Conservation (phyloP, 1,140 invertebrate genomes). For the Vanessa tameamea region DNA sequence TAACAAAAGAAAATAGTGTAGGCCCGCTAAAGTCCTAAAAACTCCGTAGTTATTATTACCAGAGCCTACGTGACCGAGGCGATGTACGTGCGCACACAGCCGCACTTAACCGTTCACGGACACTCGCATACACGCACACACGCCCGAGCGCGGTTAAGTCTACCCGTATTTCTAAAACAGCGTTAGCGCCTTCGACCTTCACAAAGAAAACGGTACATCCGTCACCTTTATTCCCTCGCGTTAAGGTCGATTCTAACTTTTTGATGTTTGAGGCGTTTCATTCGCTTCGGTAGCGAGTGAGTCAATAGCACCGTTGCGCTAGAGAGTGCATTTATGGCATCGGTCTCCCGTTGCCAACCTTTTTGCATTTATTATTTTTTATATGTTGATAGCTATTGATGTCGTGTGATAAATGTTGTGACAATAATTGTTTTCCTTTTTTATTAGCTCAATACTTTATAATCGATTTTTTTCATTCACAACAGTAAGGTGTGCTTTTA, state of each 20-base stretch:
- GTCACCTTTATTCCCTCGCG: conserved; percentile 41
- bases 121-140: conserved; percentile 58
- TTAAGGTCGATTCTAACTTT: conserved; percentile 50
- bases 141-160: conserved; percentile 58
- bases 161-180: conserved; percentile 31
- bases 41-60: conserved; percentile 48
- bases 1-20: conserved; percentile 8
- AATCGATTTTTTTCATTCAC: neutral
- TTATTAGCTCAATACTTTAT: neutral
- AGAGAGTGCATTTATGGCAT: conserved; percentile 77
- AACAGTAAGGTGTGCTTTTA: no score
- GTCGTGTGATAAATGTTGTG: conserved; percentile 4
- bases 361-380: conserved; percentile 66
- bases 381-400: conserved; percentile 12
- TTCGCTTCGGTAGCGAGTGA: conserved; percentile 27
- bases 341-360: conserved; percentile 66
- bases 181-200: conserved; percentile 68
- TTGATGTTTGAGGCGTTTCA: conserved; percentile 43
- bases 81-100: conserved; percentile 58
- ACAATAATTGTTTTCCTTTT: neutral
- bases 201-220: conserved; percentile 71
- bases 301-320: conserved; percentile 70
- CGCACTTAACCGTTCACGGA: conserved; percentile 44
- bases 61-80: conserved; percentile 76
- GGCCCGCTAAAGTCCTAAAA: conserved; percentile 54